Percentiles rank a stretch among this genome's conserved stretches.
Conservation (phyloP, 1,140 invertebrate species). For the Ganaspis sp. region DNA sequence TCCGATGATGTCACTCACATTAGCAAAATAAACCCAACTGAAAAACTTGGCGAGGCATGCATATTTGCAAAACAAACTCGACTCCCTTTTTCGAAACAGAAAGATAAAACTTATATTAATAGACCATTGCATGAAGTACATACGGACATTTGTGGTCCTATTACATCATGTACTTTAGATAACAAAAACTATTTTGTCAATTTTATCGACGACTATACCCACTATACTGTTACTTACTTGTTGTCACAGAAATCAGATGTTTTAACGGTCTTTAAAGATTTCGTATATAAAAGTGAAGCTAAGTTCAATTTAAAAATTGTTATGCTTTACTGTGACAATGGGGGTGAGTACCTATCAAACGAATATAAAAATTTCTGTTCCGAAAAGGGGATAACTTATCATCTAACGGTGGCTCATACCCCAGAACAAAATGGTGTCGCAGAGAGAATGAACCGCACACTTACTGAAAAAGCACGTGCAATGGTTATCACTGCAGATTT, state of each 20-base stretch:
- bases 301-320: conserved; percentile 53
- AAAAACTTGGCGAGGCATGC: too few relatives aligned
- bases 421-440: conserved; percentile 69
- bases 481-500: background rate
- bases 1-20: too few relatives aligned
- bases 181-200: background rate
- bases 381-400: conserved; percentile 49
- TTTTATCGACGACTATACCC: background rate
- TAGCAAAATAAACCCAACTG: too few relatives aligned
- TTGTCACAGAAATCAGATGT: conserved; percentile 21
- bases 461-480: background rate
- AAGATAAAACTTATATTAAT: too few relatives aligned
- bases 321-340: conserved; percentile 59
- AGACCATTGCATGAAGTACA: conserved; percentile 7
- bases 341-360: conserved; percentile 43
- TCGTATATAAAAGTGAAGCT: conserved; percentile 6
- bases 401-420: conserved; percentile 67
- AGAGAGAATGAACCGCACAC: background rate
- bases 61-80: too few relatives aligned
- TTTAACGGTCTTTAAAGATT: conserved; percentile 34
- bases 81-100: too few relatives aligned
- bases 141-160: conserved; percentile 60
- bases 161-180: background rate
- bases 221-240: background rate
- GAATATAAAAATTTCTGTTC: conserved; percentile 18